Evolutionary conservation across 2,888 invertebrate species (phyloP).

Genomic region (Epinotia bilunana): DNA sequence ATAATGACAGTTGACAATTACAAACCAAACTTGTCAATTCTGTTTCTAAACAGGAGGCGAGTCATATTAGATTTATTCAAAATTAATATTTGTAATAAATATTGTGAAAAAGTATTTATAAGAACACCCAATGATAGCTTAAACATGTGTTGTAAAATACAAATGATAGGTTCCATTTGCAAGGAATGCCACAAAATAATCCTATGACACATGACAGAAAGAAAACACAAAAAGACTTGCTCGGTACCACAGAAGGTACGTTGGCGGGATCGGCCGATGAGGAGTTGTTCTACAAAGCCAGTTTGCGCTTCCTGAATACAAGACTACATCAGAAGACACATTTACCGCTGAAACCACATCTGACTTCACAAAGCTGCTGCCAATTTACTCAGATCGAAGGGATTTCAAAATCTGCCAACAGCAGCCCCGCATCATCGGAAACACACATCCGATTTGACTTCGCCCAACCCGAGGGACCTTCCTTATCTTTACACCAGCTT

Average conservation of each 20-base stretch:
- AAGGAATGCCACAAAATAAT: conserved; percentile 64
- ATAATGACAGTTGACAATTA: conserved; percentile 20
- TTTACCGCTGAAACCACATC: conserved; percentile 46
- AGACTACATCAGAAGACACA: conserved; percentile 66
- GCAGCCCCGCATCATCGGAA: conserved; percentile 37
- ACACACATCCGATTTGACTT: conserved; percentile 32
- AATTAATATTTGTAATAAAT: conserved; percentile 14
- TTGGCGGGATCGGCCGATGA: conserved; percentile 61
- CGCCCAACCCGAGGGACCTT: conserved; percentile 46
- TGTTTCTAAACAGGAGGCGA: background rate
- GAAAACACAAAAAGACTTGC: conserved; percentile 46
- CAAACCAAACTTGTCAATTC: conserved; percentile 12
- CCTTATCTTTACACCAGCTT: conserved; percentile 72
- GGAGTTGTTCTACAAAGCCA: conserved; percentile 71
- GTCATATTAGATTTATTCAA: conserved; percentile 7
- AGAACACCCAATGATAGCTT: conserved; percentile 48
- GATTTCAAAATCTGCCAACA: conserved; percentile 23
- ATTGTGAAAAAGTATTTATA: conserved; percentile 13
- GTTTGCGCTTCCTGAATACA: conserved; percentile 71
- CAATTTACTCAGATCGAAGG: conserved; percentile 51
- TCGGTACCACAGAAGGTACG: conserved; percentile 50
- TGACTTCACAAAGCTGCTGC: conserved; percentile 64
- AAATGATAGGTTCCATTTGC: conserved; percentile 48
- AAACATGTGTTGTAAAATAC: conserved; percentile 57
- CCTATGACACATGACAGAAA: conserved; percentile 47